Percentiles rank a stretch among this genome's conserved stretches.
phyloP scores from a whole-genome alignment of 1,140 invertebrate genomes.

The Drosophila mauritiana region DNA sequence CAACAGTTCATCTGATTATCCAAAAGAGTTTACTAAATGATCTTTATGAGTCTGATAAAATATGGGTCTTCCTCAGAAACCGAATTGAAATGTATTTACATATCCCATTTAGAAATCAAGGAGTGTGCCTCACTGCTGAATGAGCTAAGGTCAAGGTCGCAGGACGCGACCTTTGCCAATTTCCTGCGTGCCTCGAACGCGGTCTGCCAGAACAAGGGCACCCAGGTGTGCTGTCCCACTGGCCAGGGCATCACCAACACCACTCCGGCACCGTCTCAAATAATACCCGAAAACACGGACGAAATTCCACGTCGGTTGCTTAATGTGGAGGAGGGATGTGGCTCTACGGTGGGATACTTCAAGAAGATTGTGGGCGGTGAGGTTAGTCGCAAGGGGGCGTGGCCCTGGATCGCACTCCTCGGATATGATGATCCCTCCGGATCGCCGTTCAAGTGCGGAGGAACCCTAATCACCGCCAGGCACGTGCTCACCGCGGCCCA shows the following conservation, averaged over 20 bases:
- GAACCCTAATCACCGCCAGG: conserved; percentile 76
- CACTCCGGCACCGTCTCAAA: not conserved
- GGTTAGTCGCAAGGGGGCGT: conserved; percentile 77
- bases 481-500: conserved; percentile 81
- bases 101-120: conserved; percentile 46
- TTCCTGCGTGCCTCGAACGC: conserved; percentile 67
- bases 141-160: conserved; percentile 46
- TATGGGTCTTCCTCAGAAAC: too few relatives aligned
- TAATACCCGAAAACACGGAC: conserved; percentile 10
- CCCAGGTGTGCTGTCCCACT: conserved; percentile 68
- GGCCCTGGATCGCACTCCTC: conserved; percentile 79
- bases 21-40: not conserved
- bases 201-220: conserved; percentile 50
- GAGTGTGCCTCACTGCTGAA: conserved; percentile 55
- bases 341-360: conserved; percentile 64
- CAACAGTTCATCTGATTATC: not conserved
- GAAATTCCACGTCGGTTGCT: conserved; percentile 64
- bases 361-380: conserved; percentile 85
- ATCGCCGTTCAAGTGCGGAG: conserved; percentile 78
- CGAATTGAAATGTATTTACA: not conserved
- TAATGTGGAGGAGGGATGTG: conserved; percentile 80
- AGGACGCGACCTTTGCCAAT: conserved; percentile 52
- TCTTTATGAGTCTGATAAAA: too few relatives aligned
- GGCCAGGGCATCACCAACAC: conserved; percentile 3
- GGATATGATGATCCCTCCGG: conserved; percentile 71